Percentiles rank a stretch among this genome's conserved stretches.
These are phyloP conservation scores for Telenomus remus DNA, from an alignment of 1,140 invertebrate species.

Conservation along the genomic window DNA sequence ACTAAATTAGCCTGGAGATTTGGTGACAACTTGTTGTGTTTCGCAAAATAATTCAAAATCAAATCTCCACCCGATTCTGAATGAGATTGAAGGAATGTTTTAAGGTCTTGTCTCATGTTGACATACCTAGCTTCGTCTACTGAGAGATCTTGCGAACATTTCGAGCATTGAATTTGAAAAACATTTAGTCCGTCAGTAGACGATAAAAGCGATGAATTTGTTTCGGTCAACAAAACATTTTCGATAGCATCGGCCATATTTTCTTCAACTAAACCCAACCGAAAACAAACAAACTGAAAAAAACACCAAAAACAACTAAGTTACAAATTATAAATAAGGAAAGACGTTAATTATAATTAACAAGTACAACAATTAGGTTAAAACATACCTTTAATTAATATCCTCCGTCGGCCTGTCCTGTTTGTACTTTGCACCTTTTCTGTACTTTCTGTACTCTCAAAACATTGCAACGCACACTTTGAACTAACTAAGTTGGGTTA, in stretches of 20 bases:
- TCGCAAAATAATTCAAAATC: not conserved
- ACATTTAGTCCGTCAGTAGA: not conserved
- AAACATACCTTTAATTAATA: not conserved
- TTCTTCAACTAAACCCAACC: not conserved
- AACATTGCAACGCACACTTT: not conserved
- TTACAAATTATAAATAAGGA: not conserved
- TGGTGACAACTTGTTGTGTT: slow-evolving; percentile 3
- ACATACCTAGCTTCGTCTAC: not conserved
- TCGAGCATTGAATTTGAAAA: not conserved
- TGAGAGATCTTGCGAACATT: not conserved
- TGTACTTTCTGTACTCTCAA: too few species aligned
- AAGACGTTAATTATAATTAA: not conserved
- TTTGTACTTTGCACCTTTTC: too few species aligned
- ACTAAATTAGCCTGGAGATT: not conserved
- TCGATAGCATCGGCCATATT: not conserved
- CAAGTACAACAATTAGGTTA: not conserved
- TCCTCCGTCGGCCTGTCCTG: not conserved
- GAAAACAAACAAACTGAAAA: not conserved
- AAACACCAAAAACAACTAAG: not conserved
- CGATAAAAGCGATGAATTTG: not conserved
- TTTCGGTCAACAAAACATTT: not conserved
- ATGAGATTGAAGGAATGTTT: not conserved
- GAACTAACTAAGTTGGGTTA: not conserved
- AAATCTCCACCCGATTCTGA: not conserved
- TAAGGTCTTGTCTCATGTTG: not conserved